Percentiles rank a stretch among this genome's conserved stretches.
Evolutionary conservation across 2,113 vertebrate species (phyloP).

Genomic region (Sebastes schlegelii): DNA sequence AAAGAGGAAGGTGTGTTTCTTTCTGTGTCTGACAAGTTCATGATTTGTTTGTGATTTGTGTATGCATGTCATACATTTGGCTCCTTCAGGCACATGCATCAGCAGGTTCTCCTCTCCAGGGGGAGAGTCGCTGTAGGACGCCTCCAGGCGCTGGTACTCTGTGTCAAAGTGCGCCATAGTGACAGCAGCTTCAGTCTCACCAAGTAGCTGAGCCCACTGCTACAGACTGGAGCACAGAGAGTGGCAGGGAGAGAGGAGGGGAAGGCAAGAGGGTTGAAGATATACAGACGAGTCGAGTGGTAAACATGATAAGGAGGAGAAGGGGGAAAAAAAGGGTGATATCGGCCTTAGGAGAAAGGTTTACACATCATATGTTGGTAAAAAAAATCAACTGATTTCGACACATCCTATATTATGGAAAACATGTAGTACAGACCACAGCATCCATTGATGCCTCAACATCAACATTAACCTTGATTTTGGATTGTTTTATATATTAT

Average conservation of each 20-base stretch:
- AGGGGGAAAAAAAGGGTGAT: background rate
- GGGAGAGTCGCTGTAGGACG: conserved; percentile 94
- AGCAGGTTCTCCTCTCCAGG: conserved; percentile 93
- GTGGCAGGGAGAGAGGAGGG: background rate
- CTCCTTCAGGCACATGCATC: conserved; percentile 94
- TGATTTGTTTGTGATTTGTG: conserved; percentile 21
- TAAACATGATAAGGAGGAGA: background rate
- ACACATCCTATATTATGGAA: background rate
- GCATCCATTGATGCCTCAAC: background rate
- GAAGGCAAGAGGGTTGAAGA: background rate
- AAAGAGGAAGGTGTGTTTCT: background rate
- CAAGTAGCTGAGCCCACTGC: conserved; percentile 18
- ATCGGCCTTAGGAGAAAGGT: background rate
- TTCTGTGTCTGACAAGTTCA: background rate
- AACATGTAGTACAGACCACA: background rate
- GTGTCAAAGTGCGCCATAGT: conserved; percentile 95
- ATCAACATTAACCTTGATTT: background rate
- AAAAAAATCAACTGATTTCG: background rate
- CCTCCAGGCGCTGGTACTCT: conserved; percentile 95
- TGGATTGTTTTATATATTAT: background rate
- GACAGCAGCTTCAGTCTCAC: conserved; percentile 57
- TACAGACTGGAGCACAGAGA: conserved; percentile 60
- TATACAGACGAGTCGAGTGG: accelerated
- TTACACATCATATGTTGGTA: background rate
- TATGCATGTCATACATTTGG: conserved; percentile 87